phyloP scores from a whole-genome alignment of 2,888 invertebrate species.

The Caenorhabditis drosophilae region DNA sequence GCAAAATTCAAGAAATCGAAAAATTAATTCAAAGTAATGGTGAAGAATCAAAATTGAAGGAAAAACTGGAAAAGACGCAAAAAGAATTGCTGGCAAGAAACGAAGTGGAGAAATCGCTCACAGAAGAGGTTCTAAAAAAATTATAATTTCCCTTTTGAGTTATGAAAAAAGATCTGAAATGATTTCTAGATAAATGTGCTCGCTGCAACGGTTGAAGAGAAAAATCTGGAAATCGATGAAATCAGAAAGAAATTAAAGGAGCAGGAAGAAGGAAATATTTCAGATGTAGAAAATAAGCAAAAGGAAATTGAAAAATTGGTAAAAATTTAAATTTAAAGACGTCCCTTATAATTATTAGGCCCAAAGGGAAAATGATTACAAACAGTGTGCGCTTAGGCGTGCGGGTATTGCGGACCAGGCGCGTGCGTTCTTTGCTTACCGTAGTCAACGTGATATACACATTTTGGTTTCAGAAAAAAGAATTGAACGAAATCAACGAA shows the following conservation, averaged over 20 bases:
- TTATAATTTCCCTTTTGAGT: not conserved
- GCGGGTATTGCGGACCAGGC: too few species aligned
- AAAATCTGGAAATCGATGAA: slow-evolving; percentile 18
- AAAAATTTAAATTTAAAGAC: too few species aligned
- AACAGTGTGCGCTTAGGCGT: too few species aligned
- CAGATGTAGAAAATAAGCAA: not conserved
- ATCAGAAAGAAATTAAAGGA: slow-evolving; percentile 5
- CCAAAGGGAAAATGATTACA: too few species aligned
- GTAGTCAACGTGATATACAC: too few species aligned
- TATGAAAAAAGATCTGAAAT: not conserved
- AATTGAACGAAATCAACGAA: not conserved
- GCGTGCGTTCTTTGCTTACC: too few species aligned
- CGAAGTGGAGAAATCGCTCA: slow-evolving; percentile 13
- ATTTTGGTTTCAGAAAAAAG: too few species aligned
- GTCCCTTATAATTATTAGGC: too few species aligned
- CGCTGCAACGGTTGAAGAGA: slow-evolving; percentile 8
- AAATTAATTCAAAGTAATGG: slow-evolving; percentile 6
- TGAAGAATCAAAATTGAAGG: slow-evolving; percentile 14
- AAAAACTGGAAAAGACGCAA: too few species aligned
- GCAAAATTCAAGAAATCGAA: not conserved
- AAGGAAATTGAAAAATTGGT: not conserved
- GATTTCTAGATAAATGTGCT: slow-evolving; percentile 19
- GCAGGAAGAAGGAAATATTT: slow-evolving; percentile 7
- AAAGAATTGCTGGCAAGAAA: too few species aligned
- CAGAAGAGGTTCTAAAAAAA: slow-evolving; percentile 20